A percentile compares a stretch with the other conserved stretches of the same genome.
phyloP scores from a whole-genome alignment of 2,888 invertebrate genomes.

The Brachyptera risi region DNA sequence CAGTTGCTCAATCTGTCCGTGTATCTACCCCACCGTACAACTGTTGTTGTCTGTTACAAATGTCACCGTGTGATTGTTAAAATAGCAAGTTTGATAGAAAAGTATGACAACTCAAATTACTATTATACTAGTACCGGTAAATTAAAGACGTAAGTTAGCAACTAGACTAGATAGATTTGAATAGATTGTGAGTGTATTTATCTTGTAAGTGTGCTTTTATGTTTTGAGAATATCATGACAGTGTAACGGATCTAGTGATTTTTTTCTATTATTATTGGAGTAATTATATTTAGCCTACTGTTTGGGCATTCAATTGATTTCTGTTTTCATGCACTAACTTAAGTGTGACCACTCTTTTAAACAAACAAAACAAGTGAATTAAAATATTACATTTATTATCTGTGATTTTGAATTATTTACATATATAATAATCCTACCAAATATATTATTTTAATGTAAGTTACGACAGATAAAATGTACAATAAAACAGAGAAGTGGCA shows the following conservation, averaged over 20 bases:
- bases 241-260: too few relatives aligned
- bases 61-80: background rate
- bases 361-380: background rate
- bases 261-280: background rate
- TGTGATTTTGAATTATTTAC: background rate
- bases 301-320: background rate
- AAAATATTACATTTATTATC: conserved; percentile 4
- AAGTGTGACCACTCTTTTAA: too few relatives aligned
- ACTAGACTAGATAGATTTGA: too few relatives aligned
- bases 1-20: background rate
- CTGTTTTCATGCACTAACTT: too few relatives aligned
- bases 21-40: background rate
- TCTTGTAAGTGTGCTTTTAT: background rate
- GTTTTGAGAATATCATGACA: background rate
- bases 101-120: background rate
- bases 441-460: too few relatives aligned
- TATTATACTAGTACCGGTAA: too few relatives aligned
- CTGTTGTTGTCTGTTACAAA: background rate
- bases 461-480: too few relatives aligned
- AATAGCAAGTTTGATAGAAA: background rate
- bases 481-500: too few relatives aligned
- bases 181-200: too few relatives aligned
- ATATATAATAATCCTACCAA: too few relatives aligned
- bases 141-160: too few relatives aligned
- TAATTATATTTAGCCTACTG: background rate